Percentiles rank a stretch among this genome's conserved stretches.
phyloP scores from a whole-genome alignment of 2,888 invertebrate genomes.

The Erpobdella octoculata region DNA sequence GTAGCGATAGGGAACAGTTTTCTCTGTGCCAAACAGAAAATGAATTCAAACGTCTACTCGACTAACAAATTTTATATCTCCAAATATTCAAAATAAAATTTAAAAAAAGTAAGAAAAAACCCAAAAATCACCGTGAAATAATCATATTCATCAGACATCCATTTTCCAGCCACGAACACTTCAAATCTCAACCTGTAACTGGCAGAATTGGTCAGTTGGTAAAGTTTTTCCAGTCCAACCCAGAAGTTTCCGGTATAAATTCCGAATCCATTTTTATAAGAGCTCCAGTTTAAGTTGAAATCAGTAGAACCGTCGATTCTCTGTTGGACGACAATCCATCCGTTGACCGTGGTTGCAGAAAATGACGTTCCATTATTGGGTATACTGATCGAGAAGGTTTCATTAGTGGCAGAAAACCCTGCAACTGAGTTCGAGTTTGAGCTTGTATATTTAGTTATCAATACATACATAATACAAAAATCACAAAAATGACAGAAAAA shows the following conservation, averaged over 20 bases:
- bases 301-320: background rate
- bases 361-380: background rate
- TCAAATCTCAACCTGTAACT: conserved; percentile 7
- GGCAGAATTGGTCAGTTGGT: background rate
- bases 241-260: background rate
- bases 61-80: too few relatives aligned
- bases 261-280: conserved; percentile 15
- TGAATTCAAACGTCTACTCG: too few relatives aligned
- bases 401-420: background rate
- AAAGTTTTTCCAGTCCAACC: background rate
- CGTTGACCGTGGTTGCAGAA: background rate
- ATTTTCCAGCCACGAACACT: background rate
- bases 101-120: too few relatives aligned
- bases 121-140: conserved; percentile 7
- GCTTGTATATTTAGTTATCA: too few relatives aligned
- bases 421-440: background rate
- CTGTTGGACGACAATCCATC: conserved; percentile 4
- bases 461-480: too few relatives aligned
- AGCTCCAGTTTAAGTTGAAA: background rate
- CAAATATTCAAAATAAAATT: too few relatives aligned
- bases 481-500: too few relatives aligned
- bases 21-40: too few relatives aligned
- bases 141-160: conserved; percentile 14
- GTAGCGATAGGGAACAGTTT: too few relatives aligned
- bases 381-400: background rate